phyloP scores from a whole-genome alignment of 1,140 invertebrate species.

The Temnothorax curvispinosus region DNA sequence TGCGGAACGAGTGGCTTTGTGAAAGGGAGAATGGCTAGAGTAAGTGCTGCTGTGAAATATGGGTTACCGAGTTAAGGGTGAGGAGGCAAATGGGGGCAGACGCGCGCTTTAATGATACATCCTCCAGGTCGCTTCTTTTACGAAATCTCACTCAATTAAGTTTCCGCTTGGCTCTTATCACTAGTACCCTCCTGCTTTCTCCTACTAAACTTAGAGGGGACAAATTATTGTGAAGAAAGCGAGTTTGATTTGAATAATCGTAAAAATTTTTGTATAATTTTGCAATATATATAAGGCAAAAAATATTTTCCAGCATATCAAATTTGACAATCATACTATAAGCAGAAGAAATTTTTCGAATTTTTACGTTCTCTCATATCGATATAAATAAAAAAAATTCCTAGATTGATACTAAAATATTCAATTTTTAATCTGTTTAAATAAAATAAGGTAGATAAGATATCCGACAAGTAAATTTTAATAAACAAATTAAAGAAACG shows the following conservation, averaged over 20 bases:
- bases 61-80: conserved; percentile 84
- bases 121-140: conserved; percentile 72
- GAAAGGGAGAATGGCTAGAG: conserved; percentile 81
- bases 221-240: conserved; percentile 47
- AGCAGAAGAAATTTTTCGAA: neutral
- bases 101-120: conserved; percentile 81
- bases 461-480: neutral
- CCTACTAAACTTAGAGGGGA: conserved; percentile 9
- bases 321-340: neutral
- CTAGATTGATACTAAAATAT: neutral
- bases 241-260: conserved; percentile 37
- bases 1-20: conserved; percentile 82
- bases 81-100: conserved; percentile 30
- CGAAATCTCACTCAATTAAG: conserved; percentile 76
- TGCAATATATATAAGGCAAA: neutral
- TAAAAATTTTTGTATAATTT: neutral
- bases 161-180: conserved; percentile 52
- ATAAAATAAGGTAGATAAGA: neutral
- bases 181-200: neutral
- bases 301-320: neutral
- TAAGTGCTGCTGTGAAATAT: conserved; percentile 84
- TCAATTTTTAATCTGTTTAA: neutral
- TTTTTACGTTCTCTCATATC: neutral
- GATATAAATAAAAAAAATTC: neutral
- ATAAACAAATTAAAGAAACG: neutral